Evolutionary conservation across 2,888 invertebrate species (phyloP), one percentile per base, ranked within the genome.

Genomic region (Crioceris asparagi): DNA sequence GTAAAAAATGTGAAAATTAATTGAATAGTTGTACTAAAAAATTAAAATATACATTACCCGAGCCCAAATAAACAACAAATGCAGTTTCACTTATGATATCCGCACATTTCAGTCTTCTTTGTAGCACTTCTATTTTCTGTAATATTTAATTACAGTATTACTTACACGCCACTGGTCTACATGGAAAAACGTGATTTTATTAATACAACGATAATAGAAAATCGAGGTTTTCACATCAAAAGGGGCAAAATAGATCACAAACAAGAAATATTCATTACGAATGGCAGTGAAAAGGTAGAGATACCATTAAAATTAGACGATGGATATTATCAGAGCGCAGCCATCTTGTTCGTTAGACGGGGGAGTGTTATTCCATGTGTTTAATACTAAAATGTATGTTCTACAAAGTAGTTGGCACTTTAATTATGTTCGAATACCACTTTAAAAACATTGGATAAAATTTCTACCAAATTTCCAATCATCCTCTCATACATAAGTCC

Each of bases 311-410:
- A 72, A 32, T 18, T 32, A 10, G 7, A 12, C 12, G 27, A 12
- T 27, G 27, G 12, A 27, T n/a, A 27, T 14, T 27, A 27, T 27
- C 27, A 6, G 15, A 27, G 27, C 57, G 65, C 64, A 64, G 65
- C 65, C 65, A 65, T 65, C 62, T 65, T 65, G 65, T 62, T 55
- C 55, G 59, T 54, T 53, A 53, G 61, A 62, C 60, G 64, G 64
- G 64, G 65, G 65, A 64, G 65, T 64, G 62, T 62, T 62, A 61
- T 61, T 64, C 61, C 64, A 64, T 65, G 65, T 64, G 65, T 64
- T 62, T 59, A 55, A 59, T 60, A 52, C 54, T 12, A 55, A 57
- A 46, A 61, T 59, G n/a, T n/a, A n/a, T n/a, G n/a, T n/a, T 40
- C 34, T 36, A 36, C 36, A 39, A 38, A 36, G 31, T 11, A 30